phyloP scores from a whole-genome alignment of 2,888 invertebrate species.

The Ommatoiulus sabulosus region DNA sequence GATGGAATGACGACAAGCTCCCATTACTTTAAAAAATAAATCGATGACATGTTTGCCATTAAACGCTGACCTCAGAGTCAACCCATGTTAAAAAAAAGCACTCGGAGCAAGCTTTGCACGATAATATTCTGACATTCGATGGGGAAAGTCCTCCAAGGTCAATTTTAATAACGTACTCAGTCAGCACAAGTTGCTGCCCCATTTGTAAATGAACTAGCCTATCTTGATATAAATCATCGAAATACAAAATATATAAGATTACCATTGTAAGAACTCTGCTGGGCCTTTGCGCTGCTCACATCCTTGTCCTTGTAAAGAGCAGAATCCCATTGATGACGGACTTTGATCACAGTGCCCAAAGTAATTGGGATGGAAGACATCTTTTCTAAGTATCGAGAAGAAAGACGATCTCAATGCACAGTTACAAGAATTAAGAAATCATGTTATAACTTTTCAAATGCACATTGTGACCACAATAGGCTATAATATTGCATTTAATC shows the following conservation, averaged over 20 bases:
- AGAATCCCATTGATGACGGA: constrained; percentile 51
- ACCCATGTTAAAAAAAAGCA: background rate
- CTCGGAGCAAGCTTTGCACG: background rate
- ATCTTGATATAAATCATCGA: background rate
- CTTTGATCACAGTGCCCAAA: constrained; percentile 52
- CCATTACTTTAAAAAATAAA: background rate
- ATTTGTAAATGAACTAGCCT: background rate
- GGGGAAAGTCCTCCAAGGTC: constrained; percentile 34
- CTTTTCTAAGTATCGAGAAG: background rate
- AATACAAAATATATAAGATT: constrained; percentile 30
- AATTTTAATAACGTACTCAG: background rate
- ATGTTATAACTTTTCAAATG: too few species aligned
- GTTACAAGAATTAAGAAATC: background rate
- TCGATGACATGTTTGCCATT: background rate
- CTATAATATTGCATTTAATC: too few species aligned
- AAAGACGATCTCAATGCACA: background rate
- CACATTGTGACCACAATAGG: too few species aligned
- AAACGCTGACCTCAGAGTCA: background rate
- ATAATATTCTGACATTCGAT: constrained; percentile 3
- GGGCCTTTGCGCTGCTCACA: constrained; percentile 12
- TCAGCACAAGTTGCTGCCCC: background rate
- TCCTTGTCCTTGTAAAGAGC: constrained; percentile 45
- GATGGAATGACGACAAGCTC: background rate
- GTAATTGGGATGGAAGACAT: constrained; percentile 57
- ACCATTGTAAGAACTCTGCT: constrained; percentile 53